Conservation (phyloP, 2,888 invertebrate species). For the Acleris laterana region DNA sequence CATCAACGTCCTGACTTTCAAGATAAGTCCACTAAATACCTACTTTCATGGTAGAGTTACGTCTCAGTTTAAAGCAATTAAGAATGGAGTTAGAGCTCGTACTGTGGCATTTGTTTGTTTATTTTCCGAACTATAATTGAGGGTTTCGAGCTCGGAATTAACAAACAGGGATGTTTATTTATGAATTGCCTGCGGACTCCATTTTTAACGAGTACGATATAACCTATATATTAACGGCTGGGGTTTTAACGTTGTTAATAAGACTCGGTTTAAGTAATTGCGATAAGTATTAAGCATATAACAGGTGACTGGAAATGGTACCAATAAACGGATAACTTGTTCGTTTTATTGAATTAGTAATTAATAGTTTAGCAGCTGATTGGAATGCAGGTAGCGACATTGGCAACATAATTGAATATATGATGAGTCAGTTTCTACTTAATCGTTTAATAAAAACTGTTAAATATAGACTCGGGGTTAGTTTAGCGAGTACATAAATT, state of each 20-base stretch:
- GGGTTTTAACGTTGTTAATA: slow-evolving; percentile 7
- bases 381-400: not conserved
- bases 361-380: not conserved
- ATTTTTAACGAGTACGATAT: slow-evolving; percentile 32
- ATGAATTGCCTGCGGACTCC: slow-evolving; percentile 52
- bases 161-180: slow-evolving; percentile 70
- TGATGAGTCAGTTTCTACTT: not conserved
- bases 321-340: not conserved
- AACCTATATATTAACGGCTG: slow-evolving; percentile 16
- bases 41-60: slow-evolving; percentile 77
- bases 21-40: slow-evolving; percentile 74
- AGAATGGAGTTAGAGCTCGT: slow-evolving; percentile 70
- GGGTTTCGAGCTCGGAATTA: slow-evolving; percentile 71
- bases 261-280: not conserved
- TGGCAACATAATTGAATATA: not conserved
- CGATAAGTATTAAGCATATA: slow-evolving; percentile 1
- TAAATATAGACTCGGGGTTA: no score
- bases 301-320: slow-evolving; percentile 1
- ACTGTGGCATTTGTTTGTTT: slow-evolving; percentile 63
- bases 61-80: slow-evolving; percentile 81
- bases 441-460: no score
- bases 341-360: not conserved
- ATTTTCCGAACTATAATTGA: slow-evolving; percentile 74
- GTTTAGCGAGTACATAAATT: no score
- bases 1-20: slow-evolving; percentile 69